Percentiles rank a stretch among this genome's conserved stretches.
These are phyloP conservation scores for Etheostoma cragini DNA, from an alignment of 2,113 vertebrate genomes.

Conservation along the genomic window DNA sequence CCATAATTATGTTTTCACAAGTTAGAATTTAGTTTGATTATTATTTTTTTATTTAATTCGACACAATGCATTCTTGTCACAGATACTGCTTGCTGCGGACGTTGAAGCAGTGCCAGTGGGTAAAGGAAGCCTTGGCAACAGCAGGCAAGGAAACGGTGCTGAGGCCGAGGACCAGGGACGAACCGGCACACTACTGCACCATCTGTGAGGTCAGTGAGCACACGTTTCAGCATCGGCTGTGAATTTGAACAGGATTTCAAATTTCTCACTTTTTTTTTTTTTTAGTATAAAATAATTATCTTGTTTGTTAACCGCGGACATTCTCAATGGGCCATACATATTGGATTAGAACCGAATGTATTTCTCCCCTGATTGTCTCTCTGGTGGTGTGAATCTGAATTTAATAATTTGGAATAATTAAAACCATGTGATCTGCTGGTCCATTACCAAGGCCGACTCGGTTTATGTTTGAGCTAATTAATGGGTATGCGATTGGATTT, in stretches of 20 bases:
- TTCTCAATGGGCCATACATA: neutral
- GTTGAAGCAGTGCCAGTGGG: slow-evolving; percentile 95
- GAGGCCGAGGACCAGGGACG: slow-evolving; percentile 93
- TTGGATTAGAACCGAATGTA: neutral
- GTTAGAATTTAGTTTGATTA: neutral
- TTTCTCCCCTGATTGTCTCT: neutral
- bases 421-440: neutral
- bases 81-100: slow-evolving; percentile 97
- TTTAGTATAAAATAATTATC: slow-evolving; percentile 11
- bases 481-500: neutral
- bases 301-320: neutral
- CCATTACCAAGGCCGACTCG: neutral
- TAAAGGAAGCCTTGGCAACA: slow-evolving; percentile 92
- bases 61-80: accelerated
- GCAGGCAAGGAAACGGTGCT: slow-evolving; percentile 94
- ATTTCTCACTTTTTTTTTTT: slow-evolving; percentile 19
- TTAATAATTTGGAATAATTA: neutral
- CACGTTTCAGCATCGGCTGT: slow-evolving; percentile 15
- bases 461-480: slow-evolving; percentile 37
- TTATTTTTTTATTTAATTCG: neutral
- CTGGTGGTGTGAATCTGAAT: neutral
- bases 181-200: slow-evolving; percentile 98
- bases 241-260: slow-evolving; percentile 54
- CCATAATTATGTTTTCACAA: neutral
- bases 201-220: slow-evolving; percentile 92